Evolutionary conservation across 1,140 invertebrate species (phyloP).

Genomic region (Drosophila rhopaloa): DNA sequence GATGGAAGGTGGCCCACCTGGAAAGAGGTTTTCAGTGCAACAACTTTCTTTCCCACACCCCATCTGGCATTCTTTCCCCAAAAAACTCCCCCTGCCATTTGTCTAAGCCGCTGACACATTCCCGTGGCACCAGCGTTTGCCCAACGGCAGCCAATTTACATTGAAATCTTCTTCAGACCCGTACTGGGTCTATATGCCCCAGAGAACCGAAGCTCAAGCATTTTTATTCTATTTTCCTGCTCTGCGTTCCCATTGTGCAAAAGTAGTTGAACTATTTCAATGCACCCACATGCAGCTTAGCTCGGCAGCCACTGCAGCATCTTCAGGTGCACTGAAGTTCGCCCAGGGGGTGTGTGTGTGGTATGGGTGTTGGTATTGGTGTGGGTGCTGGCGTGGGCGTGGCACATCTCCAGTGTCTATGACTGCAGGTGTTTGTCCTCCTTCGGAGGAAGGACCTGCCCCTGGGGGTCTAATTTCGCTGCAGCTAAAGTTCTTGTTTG

Average conservation of each 20-base stretch:
- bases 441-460: conserved; percentile 25
- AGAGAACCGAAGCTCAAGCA: conserved; percentile 17
- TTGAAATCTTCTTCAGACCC: conserved; percentile 64
- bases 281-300: conserved; percentile 66
- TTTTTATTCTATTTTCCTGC: conserved; percentile 32
- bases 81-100: conserved; percentile 33
- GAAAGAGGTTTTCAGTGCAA: conserved; percentile 24
- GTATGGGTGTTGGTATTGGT: neutral
- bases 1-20: neutral
- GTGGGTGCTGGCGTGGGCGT: neutral
- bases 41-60: conserved; percentile 21
- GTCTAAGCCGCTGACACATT: conserved; percentile 70
- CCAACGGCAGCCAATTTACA: conserved; percentile 71
- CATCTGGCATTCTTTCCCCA: conserved; percentile 2
- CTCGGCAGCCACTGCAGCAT: conserved; percentile 46
- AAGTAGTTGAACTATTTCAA: conserved; percentile 76
- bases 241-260: conserved; percentile 50
- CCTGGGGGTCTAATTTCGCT: conserved; percentile 65
- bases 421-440: conserved; percentile 72
- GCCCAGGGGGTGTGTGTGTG: neutral
- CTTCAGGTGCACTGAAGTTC: conserved; percentile 50
- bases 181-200: conserved; percentile 21
- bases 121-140: conserved; percentile 54
- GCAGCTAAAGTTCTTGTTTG: conserved; percentile 78
- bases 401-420: conserved; percentile 46